phyloP scores from a whole-genome alignment of 2,888 invertebrate species.

The Pristionchus japonicus region DNA sequence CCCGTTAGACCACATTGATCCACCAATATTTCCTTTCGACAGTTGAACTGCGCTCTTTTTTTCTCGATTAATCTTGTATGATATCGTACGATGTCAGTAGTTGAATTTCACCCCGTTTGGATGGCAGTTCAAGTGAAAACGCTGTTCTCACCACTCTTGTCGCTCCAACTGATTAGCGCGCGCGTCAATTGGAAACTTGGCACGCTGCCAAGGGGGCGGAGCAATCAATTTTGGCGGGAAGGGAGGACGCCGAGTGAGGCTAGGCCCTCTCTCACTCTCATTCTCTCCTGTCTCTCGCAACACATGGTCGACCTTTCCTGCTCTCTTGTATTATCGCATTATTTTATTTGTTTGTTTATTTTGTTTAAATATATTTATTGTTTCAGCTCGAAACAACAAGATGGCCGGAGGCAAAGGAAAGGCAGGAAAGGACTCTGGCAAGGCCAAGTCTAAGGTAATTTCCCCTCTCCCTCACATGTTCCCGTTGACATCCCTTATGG shows the following conservation, averaged over 20 bases:
- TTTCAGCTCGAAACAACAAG: neutral
- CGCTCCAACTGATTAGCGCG: neutral
- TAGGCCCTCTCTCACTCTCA: neutral
- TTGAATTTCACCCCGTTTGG: no score
- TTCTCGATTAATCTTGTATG: no score
- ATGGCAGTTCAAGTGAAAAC: neutral
- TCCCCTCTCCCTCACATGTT: neutral
- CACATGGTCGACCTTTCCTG: neutral
- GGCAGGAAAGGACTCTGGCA: conserved; percentile 99
- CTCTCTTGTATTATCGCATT: neutral
- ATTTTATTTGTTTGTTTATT: neutral
- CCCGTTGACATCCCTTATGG: neutral
- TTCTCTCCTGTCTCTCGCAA: neutral
- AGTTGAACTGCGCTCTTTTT: neutral
- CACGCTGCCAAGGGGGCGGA: conserved; percentile 7
- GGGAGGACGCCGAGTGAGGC: neutral
- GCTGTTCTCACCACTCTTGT: neutral
- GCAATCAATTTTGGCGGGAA: conserved; percentile 36
- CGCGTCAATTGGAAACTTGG: conserved; percentile 16
- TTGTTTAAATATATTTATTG: neutral
- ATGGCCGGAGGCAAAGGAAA: conserved; percentile 93
- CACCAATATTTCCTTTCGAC: no score
- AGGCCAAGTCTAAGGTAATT: conserved; percentile 90
- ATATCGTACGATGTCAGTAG: no score
- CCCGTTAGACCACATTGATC: no score